phyloP scores from a whole-genome alignment of 2,888 invertebrate species.

The Leptothorax acervorum region DNA sequence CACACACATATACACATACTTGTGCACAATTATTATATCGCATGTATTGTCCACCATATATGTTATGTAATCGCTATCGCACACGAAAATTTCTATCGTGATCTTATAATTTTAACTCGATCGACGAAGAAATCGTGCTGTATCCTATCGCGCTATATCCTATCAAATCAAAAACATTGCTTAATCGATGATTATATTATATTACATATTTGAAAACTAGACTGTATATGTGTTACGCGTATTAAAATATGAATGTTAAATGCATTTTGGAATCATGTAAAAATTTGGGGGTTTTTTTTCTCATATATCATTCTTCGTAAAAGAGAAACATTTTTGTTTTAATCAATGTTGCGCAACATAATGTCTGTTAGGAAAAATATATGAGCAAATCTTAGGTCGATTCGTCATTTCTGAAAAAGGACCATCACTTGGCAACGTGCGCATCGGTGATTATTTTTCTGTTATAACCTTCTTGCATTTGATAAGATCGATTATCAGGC shows the following conservation, averaged over 20 bases:
- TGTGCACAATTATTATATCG: conserved; percentile 16
- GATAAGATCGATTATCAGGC: neutral
- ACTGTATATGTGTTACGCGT: conserved; percentile 47
- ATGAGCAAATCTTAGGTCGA: conserved; percentile 48
- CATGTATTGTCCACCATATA: neutral
- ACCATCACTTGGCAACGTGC: neutral
- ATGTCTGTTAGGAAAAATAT: neutral
- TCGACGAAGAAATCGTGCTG: conserved; percentile 24
- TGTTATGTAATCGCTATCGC: neutral
- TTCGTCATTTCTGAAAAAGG: conserved; percentile 16
- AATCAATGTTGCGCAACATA: conserved; percentile 1
- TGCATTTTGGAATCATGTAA: conserved; percentile 52
- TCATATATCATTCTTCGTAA: neutral
- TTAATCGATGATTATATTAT: neutral
- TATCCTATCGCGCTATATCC: neutral
- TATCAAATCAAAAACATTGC: conserved; percentile 43
- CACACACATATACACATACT: conserved; percentile 13
- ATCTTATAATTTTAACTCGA: conserved; percentile 34
- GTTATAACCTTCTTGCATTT: neutral
- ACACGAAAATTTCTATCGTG: conserved; percentile 16
- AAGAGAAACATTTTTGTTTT: conserved; percentile 53
- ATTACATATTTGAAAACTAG: conserved; percentile 13
- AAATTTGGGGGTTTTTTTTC: neutral
- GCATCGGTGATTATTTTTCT: neutral
- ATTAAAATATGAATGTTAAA: conserved; percentile 58